Evolutionary conservation across 2,888 invertebrate species (phyloP).

Genomic region (Zeuzera pyrina): DNA sequence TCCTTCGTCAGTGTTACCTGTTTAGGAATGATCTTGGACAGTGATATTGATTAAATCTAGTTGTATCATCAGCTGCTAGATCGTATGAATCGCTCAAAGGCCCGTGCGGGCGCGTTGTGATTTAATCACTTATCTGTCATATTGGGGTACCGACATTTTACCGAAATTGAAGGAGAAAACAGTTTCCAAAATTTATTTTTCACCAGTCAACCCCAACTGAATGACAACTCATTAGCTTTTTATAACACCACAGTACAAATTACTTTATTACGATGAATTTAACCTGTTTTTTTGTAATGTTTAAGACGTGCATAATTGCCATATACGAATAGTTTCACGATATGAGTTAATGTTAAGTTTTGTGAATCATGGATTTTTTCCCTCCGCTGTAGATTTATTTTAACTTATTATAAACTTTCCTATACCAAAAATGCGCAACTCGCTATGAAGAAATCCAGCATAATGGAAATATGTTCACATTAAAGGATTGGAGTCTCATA

Average conservation of each 20-base stretch:
- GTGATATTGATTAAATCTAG: too few relatives aligned
- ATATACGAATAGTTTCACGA: too few relatives aligned
- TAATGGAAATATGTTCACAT: background rate
- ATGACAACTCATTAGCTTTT: background rate
- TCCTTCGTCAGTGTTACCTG: too few relatives aligned
- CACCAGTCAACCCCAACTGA: background rate
- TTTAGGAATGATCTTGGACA: too few relatives aligned
- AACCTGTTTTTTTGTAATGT: constrained; percentile 3
- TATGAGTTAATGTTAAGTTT: too few relatives aligned
- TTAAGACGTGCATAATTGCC: background rate
- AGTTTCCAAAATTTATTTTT: background rate
- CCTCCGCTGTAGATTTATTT: too few relatives aligned
- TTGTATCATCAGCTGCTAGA: too few relatives aligned
- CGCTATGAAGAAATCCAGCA: background rate
- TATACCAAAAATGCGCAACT: constrained; percentile 12
- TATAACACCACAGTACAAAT: constrained; percentile 36
- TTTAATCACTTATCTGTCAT: background rate
- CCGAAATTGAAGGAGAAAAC: too few relatives aligned
- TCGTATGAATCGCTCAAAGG: too few relatives aligned
- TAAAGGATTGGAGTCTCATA: constrained; percentile 43
- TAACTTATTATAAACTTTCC: constrained; percentile 4
- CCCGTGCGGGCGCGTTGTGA: background rate
- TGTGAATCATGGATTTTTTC: too few relatives aligned
- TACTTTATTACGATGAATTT: constrained; percentile 14
- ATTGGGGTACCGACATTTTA: background rate